Conservation (phyloP, 2,888 invertebrate species). For the Cephus spinipes region DNA sequence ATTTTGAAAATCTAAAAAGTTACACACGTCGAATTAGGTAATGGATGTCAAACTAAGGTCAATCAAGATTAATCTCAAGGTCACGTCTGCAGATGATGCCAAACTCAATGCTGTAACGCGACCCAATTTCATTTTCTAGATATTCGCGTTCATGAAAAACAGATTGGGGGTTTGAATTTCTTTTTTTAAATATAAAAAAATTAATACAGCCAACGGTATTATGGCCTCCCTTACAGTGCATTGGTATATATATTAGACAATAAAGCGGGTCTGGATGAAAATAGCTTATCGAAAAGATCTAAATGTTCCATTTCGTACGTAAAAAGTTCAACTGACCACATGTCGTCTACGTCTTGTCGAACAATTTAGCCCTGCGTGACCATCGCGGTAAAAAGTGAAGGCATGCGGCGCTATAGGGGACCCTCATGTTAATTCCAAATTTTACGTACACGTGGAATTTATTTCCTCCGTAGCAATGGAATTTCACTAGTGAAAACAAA, state of each 20-base stretch:
- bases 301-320: slow-evolving; percentile 19
- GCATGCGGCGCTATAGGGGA: slow-evolving; percentile 35
- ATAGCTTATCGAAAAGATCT: slow-evolving; percentile 21
- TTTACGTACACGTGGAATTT: slow-evolving; percentile 14
- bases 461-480: slow-evolving; percentile 15
- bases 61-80: not conserved
- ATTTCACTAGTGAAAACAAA: not conserved
- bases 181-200: not conserved
- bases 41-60: not conserved
- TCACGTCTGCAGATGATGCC: not conserved
- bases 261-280: not conserved
- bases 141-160: not conserved
- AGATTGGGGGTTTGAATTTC: not conserved
- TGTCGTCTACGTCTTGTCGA: slow-evolving; percentile 26
- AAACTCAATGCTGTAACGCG: not conserved
- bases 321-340: slow-evolving; percentile 28
- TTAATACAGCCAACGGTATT: not conserved
- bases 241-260: not conserved
- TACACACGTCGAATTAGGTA: not conserved
- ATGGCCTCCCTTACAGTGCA: not conserved
- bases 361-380: slow-evolving; percentile 19
- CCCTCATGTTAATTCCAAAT: slow-evolving; percentile 23
- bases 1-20: not conserved
- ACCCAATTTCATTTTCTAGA: not conserved
- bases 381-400: slow-evolving; percentile 21